Evolutionary conservation across 2,888 invertebrate species (phyloP), one percentile per base, ranked within the genome.

Genomic region (Zootermopsis nevadensis): DNA sequence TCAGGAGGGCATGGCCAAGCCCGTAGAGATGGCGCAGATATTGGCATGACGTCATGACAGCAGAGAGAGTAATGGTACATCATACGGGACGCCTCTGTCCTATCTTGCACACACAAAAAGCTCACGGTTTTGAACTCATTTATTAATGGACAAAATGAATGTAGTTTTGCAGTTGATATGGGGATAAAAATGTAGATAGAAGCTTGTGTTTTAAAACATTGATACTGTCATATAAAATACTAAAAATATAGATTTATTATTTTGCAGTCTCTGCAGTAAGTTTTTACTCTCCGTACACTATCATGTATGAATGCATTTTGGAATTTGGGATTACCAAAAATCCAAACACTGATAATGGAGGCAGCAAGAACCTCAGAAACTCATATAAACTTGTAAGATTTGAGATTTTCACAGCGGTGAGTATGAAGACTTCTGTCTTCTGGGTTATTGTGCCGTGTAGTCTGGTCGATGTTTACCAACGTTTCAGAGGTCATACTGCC

Each of bases 91-190:
- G 27, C 31, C n/a, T 22, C 33, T 74, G 19, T 35, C 15, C n/a
- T 74, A 38, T 74, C 38, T 38, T 38, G 33, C 42, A n/a, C 24
- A 35, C 31, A 38, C n/a, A 38, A 74, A 74, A 74, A 38, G 38
- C 1, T 3, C 6, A 69, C 22, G 2, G 22, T 31, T 69, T 33
- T 33, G 69, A 69, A 22, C 33, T 8, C 69, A 38, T 38, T 74
- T 74, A 74, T 74, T 74, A 74, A 38, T 74, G 69, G 15, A 8
- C 27, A 12, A 60, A 60, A 60, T 60, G n/a, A 60, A 60, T 60
- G 27, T n/a, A 60, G 60, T 27, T 60, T 48, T 8, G n/a, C 60
- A 12, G 60, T 42, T 27, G n/a, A 7, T 6, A 12, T 27, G 27
- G 60, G 60, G 60, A n/a, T 60, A n/a, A 27, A 27, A 60, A 27